Evolutionary conservation across 37 sponge, comb jelly and placozoan genomes (phyloP).

Genomic region (Halisarca cf. caerulea): DNA sequence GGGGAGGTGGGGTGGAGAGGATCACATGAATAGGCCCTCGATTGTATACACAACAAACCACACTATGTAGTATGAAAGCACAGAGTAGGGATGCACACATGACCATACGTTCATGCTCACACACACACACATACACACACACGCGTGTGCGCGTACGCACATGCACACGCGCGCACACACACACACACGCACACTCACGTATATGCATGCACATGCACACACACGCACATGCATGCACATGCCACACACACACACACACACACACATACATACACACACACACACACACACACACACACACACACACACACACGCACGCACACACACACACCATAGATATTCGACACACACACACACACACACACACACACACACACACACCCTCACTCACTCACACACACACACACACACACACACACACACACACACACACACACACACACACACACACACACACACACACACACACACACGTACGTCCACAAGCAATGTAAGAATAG

Average conservation of each 20-base stretch:
- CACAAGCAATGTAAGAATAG: too few relatives aligned
- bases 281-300: too few relatives aligned
- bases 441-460: too few relatives aligned
- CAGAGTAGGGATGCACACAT: not conserved
- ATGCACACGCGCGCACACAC: constrained; percentile 17
- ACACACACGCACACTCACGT: constrained; percentile 6
- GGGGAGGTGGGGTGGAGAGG: too few relatives aligned
- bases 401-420: constrained; percentile 8
- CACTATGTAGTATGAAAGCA: too few relatives aligned
- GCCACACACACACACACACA: constrained; percentile 1
- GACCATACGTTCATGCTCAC: not conserved
- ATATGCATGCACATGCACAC: constrained; percentile 8
- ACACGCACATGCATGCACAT: not conserved
- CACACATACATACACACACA: too few relatives aligned
- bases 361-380: not conserved
- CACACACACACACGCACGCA: not conserved
- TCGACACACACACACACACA: constrained; percentile 14
- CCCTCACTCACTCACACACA: not conserved
- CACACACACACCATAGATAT: not conserved
- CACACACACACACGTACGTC: too few relatives aligned
- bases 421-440: constrained; percentile 13
- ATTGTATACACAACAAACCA: too few relatives aligned
- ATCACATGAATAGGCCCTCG: too few relatives aligned
- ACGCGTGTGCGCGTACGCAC: not conserved
- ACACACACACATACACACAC: not conserved